Evolutionary conservation across 1,140 invertebrate species (phyloP).

Genomic region (Pinna nobilis): DNA sequence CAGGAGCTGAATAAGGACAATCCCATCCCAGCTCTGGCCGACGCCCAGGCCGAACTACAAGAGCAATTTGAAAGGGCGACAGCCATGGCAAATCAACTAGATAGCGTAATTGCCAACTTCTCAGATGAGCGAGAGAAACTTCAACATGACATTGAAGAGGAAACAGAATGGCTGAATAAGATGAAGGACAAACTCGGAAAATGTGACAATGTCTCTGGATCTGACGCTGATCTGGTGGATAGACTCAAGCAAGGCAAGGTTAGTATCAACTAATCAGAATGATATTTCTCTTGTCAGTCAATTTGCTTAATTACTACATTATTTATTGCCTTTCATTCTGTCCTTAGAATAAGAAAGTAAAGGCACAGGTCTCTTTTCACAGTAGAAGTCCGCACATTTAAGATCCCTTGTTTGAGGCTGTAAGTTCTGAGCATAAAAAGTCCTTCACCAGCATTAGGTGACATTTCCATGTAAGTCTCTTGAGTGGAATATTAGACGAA

Average conservation of each 20-base stretch:
- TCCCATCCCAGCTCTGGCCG: conserved; percentile 82
- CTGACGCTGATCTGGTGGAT: conserved; percentile 87
- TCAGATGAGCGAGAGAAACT: conserved; percentile 63
- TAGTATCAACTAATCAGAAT: too few relatives aligned
- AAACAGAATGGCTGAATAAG: conserved; percentile 68
- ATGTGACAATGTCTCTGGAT: conserved; percentile 92
- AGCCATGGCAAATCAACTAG: conserved; percentile 84
- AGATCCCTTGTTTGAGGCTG: too few relatives aligned
- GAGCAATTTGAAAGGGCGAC: conserved; percentile 87
- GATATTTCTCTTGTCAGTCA: too few relatives aligned
- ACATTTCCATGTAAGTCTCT: too few relatives aligned
- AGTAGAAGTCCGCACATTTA: too few relatives aligned
- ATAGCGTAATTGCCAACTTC: conserved; percentile 81
- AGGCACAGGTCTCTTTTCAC: too few relatives aligned
- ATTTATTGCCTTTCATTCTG: too few relatives aligned
- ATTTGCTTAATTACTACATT: too few relatives aligned
- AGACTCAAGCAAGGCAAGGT: conserved; percentile 78
- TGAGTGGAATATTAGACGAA: too few relatives aligned
- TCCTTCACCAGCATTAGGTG: too few relatives aligned
- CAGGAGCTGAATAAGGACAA: conserved; percentile 85
- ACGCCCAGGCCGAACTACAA: conserved; percentile 82
- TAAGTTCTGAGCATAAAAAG: too few relatives aligned
- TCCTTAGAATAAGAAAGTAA: too few relatives aligned
- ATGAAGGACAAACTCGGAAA: conserved; percentile 86
- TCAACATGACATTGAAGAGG: conserved; percentile 62